A percentile compares a stretch with the other conserved stretches of the same genome.
Conservation (phyloP, 2,113 vertebrate genomes). For the Brachyhypopomus gauderio region DNA sequence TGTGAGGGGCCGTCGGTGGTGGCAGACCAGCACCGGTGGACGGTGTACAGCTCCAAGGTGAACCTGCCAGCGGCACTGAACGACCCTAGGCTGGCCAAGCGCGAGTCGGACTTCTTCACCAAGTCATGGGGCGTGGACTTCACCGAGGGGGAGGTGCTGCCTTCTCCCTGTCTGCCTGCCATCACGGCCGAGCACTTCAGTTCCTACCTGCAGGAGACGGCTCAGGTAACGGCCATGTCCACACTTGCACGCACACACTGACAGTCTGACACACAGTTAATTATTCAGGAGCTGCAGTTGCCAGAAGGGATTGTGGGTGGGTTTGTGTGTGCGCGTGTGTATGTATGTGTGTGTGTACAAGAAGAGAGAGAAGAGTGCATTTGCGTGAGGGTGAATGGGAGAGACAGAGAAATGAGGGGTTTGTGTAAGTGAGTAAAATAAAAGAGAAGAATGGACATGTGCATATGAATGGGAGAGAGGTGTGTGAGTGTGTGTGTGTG, state of each 20-base stretch:
- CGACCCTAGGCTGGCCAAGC: constrained; percentile 94
- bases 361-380: not conserved
- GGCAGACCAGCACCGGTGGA: constrained; percentile 93
- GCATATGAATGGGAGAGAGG: constrained; percentile 59
- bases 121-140: constrained; percentile 99
- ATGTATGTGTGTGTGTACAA: not conserved
- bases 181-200: constrained; percentile 92
- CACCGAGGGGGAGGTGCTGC: constrained; percentile 89
- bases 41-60: constrained; percentile 97
- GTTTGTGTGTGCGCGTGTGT: not conserved
- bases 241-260: not conserved
- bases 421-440: not conserved
- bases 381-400: not conserved
- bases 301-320: not conserved
- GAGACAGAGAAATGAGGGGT: not conserved
- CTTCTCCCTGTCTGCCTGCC: constrained; percentile 92
- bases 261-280: not conserved
- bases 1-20: constrained; percentile 90
- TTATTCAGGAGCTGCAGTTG: not conserved
- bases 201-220: constrained; percentile 86
- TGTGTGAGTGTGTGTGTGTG: too few species aligned
- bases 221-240: constrained; percentile 82
- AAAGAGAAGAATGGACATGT: too few species aligned
- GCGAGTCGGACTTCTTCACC: constrained; percentile 99
- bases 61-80: constrained; percentile 97